Evolutionary conservation across 2,888 invertebrate species (phyloP), one percentile per base, ranked within the genome.

Genomic region (Nebria brevicollis): DNA sequence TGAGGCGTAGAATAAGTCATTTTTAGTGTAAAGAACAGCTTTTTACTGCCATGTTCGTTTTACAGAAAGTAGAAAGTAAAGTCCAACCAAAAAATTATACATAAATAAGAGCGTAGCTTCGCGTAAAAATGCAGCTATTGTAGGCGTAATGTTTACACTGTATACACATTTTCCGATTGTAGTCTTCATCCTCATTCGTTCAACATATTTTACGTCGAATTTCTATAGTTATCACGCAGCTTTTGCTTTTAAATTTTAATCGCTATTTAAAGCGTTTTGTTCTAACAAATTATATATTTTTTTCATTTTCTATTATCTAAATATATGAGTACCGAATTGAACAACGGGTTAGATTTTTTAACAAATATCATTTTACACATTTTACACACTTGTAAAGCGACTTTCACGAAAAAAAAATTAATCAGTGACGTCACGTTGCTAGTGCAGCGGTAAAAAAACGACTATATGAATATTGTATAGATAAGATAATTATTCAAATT

Each of bases 181-280:
- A 54, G 54, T 54, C 54, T 54, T 54, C 54, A 54, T 54, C 54
- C 43, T 43, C 43, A 43, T 43, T 20, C 20, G 43, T 10, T 43
- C 43, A 43, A 8, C 43, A 8, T 43, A 43, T 43, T 6, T 34
- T 34, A 2, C 54, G 54, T 54, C 25, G 11, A 70, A 25, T 34
- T 15, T 70, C 25, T 26, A 70, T 25, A 70, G 66, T 66, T 20
- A 70, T 34, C 70, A 70, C 70, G 70, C 70, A 70, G 70, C 70
- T 70, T 20, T 70, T 70, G 70, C 70, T 70, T 70, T 26, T 70
- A 11, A 25, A 70, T 15, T 11, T 15, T n/a, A 68, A 20, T 20
- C 5, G 70, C 70, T 70, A 70, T 34, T 25, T 70, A 15, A 70
- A 26, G 70, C 26, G 25, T 70, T 70, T 54, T 54, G 54, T 54